Percentiles rank a stretch among this genome's conserved stretches.
Evolutionary conservation across 2,797 vertebrate genomes (phyloP).

Genomic region (Pantherophis vulpinus): DNA sequence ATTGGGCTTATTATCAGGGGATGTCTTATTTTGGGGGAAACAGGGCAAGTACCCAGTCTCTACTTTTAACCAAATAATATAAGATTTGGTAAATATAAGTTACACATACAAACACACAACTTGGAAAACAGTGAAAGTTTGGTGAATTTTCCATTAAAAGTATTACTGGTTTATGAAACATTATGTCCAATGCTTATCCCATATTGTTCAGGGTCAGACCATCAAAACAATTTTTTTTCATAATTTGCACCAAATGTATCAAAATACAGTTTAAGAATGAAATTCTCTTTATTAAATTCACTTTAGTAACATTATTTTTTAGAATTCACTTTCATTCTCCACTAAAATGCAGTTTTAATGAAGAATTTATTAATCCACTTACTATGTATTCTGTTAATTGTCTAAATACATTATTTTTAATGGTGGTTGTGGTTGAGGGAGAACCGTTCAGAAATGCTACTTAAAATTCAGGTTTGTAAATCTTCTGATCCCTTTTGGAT

Average conservation of each 20-base stretch:
- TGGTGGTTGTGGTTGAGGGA: slow-evolving; percentile 39
- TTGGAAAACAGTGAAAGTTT: slow-evolving; percentile 34
- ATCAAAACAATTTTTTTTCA: slow-evolving; percentile 37
- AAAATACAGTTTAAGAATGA: slow-evolving; percentile 29
- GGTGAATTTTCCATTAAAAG: slow-evolving; percentile 60
- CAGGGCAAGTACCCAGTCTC: background rate
- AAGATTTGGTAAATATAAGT: slow-evolving; percentile 42
- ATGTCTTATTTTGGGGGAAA: too few species aligned
- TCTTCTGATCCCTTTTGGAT: slow-evolving; percentile 33
- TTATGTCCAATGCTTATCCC: slow-evolving; percentile 45
- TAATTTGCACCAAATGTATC: slow-evolving; percentile 40
- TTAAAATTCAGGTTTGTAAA: slow-evolving; percentile 60
- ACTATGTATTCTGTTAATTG: slow-evolving; percentile 37
- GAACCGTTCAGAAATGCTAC: slow-evolving; percentile 45
- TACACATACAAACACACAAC: background rate
- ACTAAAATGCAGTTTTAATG: slow-evolving; percentile 47
- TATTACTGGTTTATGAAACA: slow-evolving; percentile 26
- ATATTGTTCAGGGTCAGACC: slow-evolving; percentile 39
- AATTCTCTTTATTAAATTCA: background rate
- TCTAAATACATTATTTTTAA: slow-evolving; percentile 45
- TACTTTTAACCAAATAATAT: background rate
- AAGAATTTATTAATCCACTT: slow-evolving; percentile 48
- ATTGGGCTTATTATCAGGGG: too few species aligned
- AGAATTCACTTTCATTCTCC: background rate
- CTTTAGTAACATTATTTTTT: background rate